Evolutionary conservation across 2,888 invertebrate genomes (phyloP), one percentile per base, ranked within the genome.

Genomic region (Polydrusus pterygomalis): DNA sequence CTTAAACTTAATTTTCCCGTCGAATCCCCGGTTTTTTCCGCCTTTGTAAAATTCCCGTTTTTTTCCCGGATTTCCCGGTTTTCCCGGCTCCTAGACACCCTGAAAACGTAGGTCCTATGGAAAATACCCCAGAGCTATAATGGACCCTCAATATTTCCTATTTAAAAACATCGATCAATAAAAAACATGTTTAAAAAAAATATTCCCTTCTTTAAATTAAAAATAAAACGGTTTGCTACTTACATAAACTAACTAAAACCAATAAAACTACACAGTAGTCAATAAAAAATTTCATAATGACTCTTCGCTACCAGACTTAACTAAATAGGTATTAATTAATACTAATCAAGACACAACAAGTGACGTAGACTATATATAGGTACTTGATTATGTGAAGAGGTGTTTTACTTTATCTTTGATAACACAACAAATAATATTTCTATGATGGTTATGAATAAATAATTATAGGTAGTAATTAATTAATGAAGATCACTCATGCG

Each of bases 191-290:
- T 25, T 5, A 3, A 25, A 25, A 3, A 25, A 25, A 25, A 25
- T 25, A 45, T n/a, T 6, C 10, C 13, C n/a, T n/a, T n/a, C 10
- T 20, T 10, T 51, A 51, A 49, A 18, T 9, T 17, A 20, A 51
- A 20, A 13, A 49, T 30, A n/a, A n/a, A n/a, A n/a, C n/a, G n/a
- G 3, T 56, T 6, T 11, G 18, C 2, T 38, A 67, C 67, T 67
- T 54, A 67, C 67, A 51, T 54, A 17, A 18, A 30, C 17, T 38
- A 49, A 67, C 18, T 25, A 40, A 67, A 54, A 18, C 7, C 18
- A 67, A 40, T 20, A 67, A 67, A 34, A 67, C 40, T 54, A 54
- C 54, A 67, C 67, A 67, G 67, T 67, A 67, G 54, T 54, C 17
- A 54, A 67, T 40, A 38, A 51, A 20, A 6, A 18, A 20, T 38